phyloP scores from a whole-genome alignment of 2,797 vertebrate genomes.

The Hydrocynus forskahlii region DNA sequence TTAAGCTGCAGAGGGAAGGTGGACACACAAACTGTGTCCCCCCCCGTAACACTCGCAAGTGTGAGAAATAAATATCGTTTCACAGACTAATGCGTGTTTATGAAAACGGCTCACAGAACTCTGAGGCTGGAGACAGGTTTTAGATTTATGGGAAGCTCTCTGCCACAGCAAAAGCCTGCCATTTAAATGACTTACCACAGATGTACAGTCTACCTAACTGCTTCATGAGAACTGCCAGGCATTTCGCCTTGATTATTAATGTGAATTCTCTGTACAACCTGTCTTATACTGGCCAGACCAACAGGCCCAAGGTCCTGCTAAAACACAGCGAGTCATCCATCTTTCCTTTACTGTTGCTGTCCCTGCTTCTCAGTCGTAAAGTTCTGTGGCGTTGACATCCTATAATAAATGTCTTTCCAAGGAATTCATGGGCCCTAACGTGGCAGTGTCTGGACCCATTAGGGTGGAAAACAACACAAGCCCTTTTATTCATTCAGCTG shows the following conservation, averaged over 20 bases:
- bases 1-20: not conserved
- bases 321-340: slow-evolving; percentile 30
- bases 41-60: not conserved
- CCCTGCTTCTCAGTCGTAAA: slow-evolving; percentile 24
- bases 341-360: slow-evolving; percentile 11
- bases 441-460: slow-evolving; percentile 21
- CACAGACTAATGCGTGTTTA: slow-evolving; percentile 1
- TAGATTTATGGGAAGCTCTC: slow-evolving; percentile 10
- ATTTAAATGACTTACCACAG: slow-evolving; percentile 25
- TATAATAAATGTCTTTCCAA: slow-evolving; percentile 45
- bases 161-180: slow-evolving; percentile 5
- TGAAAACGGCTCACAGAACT: slow-evolving; percentile 22
- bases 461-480: slow-evolving; percentile 32
- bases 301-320: not conserved
- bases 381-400: slow-evolving; percentile 11
- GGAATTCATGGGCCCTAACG: slow-evolving; percentile 32
- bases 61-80: slow-evolving; percentile 17
- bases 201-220: slow-evolving; percentile 17
- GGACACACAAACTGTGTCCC: not conserved
- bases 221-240: not conserved
- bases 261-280: slow-evolving; percentile 1
- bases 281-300: not conserved
- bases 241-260: slow-evolving; percentile 5
- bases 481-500: slow-evolving; percentile 32
- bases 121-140: not conserved